Evolutionary conservation across 2,797 vertebrate genomes (phyloP).

Genomic region (Sebastes hubbsi): DNA sequence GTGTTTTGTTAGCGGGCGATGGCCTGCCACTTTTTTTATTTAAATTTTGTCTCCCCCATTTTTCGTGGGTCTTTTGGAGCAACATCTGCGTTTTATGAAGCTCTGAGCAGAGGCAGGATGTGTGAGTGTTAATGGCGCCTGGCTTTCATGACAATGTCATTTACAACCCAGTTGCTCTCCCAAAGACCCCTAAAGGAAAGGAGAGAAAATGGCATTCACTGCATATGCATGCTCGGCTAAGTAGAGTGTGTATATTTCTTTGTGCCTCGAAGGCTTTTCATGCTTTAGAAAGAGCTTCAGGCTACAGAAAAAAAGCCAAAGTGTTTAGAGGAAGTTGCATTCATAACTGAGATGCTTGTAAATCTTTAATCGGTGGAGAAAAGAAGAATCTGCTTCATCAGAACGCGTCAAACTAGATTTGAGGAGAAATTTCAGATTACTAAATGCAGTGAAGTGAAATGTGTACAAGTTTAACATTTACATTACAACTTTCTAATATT

Average conservation of each 20-base stretch:
- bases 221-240: conserved; percentile 63
- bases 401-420: conserved; percentile 47
- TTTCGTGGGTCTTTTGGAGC: conserved; percentile 75
- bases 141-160: conserved; percentile 81
- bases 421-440: conserved; percentile 25
- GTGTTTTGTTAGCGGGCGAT: conserved; percentile 73
- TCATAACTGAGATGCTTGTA: conserved; percentile 73
- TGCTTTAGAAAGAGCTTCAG: conserved; percentile 66
- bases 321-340: conserved; percentile 75
- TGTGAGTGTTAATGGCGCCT: conserved; percentile 77
- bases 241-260: conserved; percentile 71
- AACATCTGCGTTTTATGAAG: conserved; percentile 85
- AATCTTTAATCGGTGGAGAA: conserved; percentile 65
- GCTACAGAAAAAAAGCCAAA: conserved; percentile 65
- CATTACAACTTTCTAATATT: background rate
- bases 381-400: conserved; percentile 38
- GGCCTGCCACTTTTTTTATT: conserved; percentile 69
- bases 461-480: background rate
- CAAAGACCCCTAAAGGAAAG: conserved; percentile 75
- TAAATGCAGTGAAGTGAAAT: conserved; percentile 39
- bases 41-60: conserved; percentile 61
- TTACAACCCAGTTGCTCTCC: conserved; percentile 79
- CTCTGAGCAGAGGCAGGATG: conserved; percentile 78
- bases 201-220: conserved; percentile 70
- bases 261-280: conserved; percentile 76